Base-by-base conservation (phyloP, 1,140 invertebrate genomes). In the Rhyacophila brunnea region DNA sequence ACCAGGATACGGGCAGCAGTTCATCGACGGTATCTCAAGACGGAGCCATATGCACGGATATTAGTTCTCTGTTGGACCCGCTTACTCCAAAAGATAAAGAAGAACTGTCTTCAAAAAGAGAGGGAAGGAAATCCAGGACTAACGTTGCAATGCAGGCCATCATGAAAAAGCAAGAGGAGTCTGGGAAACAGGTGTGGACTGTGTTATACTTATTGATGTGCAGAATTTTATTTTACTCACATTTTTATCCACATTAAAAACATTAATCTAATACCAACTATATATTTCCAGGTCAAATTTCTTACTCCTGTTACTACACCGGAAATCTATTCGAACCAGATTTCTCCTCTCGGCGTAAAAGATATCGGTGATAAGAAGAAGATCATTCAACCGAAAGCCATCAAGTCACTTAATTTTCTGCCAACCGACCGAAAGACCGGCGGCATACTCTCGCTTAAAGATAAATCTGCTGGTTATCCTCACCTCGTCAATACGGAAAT, bases 121-220 rank as follows among this genome's bases (percentile, higher is more conserved):
- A 57, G 23, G 53, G 56, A 10, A 50, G 58, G 20, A 73, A 73
- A 42, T 65, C 71, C 9, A 69, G 86, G 67, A 80, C 85, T 57
- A 90, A 89, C 71, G 83, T 89, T 49, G 88, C 87, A 0, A 84
- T 92, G 78, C 89, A 91, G 68, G 87, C 88, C 57, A 87, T 89
- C 66, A 83, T 87, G 76, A 76, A 81, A 58, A 85, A 83, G 66
- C 79, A 83, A 56, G 79, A 81, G 59, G 80, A 84, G 69, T 79
- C 79, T 43, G 80, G 76, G 58, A 85, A 85, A 72, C 83, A 85
- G 74, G 83, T 83, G 62, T 28, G n/a, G 14, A 28, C 9, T 38
- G 15, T 47, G n/a, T n/a, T n/a, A n/a, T n/a, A n/a, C n/a, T n/a
- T n/a, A n/a, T n/a, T n/a, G n/a, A n/a, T n/a, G n/a, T n/a, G n/a